Conservation (phyloP, 2,888 invertebrate genomes). For the Pandemis heparana region DNA sequence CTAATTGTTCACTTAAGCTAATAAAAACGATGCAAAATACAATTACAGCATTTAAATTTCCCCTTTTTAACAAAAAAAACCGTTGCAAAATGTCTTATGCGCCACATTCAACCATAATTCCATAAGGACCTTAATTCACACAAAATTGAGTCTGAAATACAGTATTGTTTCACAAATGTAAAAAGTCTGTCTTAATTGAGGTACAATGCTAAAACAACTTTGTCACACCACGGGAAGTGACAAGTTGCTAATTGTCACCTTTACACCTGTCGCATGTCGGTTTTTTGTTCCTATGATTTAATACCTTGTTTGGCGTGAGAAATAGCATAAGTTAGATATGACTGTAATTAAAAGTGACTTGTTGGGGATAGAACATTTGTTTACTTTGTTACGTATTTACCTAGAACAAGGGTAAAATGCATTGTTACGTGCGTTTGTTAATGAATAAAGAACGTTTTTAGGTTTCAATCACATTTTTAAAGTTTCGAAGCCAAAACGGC, state of each 20-base stretch:
- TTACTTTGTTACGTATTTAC: neutral
- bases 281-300: conserved; percentile 43
- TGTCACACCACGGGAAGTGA: conserved; percentile 65
- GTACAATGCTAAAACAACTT: neutral
- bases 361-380: conserved; percentile 15
- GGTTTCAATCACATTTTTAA: neutral
- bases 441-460: neutral
- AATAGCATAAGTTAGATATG: conserved; percentile 38
- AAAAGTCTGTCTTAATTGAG: neutral
- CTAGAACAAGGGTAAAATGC: neutral
- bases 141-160: neutral
- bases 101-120: too few relatives aligned
- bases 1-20: conserved; percentile 35
- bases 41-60: conserved; percentile 22
- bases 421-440: neutral
- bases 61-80: conserved; percentile 21
- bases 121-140: neutral
- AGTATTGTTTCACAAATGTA: neutral
- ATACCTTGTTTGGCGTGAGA: conserved; percentile 42
- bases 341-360: conserved; percentile 35
- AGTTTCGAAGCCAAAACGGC: too few relatives aligned
- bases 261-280: conserved; percentile 69
- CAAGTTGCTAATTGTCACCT: conserved; percentile 77
- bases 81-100: neutral
- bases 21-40: conserved; percentile 21